Evolutionary conservation across 2,797 vertebrate species (phyloP).

Genomic region (Meriones psammophilus): DNA sequence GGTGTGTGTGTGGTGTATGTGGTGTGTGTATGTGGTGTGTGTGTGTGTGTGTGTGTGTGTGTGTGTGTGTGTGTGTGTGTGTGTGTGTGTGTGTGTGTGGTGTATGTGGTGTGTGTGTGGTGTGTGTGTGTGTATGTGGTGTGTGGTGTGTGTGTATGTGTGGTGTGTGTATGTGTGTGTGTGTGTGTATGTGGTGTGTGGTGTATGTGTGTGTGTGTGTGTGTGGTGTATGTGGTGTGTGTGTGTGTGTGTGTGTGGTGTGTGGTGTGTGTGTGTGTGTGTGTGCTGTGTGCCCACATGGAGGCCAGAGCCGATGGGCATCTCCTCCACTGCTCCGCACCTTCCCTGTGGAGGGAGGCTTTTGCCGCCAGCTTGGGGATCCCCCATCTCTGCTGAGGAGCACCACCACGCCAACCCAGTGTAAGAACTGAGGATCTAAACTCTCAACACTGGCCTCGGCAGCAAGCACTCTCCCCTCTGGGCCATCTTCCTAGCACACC

Average conservation of each 20-base stretch:
- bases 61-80: too few relatives aligned
- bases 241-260: background rate
- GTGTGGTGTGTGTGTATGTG: background rate
- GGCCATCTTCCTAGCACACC: too few relatives aligned
- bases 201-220: background rate
- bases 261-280: too few relatives aligned
- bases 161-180: too few relatives aligned
- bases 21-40: background rate
- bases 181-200: too few relatives aligned
- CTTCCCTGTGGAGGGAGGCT: background rate
- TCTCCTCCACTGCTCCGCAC: too few relatives aligned
- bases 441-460: too few relatives aligned
- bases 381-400: background rate
- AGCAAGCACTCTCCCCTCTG: background rate
- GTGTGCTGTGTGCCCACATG: too few relatives aligned
- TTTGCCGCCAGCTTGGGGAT: background rate
- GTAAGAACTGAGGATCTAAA: background rate
- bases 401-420: background rate
- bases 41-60: background rate
- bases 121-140: too few relatives aligned
- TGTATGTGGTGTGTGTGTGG: background rate
- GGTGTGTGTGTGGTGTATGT: too few relatives aligned
- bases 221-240: background rate
- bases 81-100: too few relatives aligned
- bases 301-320: too few relatives aligned